phyloP scores from a whole-genome alignment of 2,113 vertebrate genomes.

The Helogale parvula region DNA sequence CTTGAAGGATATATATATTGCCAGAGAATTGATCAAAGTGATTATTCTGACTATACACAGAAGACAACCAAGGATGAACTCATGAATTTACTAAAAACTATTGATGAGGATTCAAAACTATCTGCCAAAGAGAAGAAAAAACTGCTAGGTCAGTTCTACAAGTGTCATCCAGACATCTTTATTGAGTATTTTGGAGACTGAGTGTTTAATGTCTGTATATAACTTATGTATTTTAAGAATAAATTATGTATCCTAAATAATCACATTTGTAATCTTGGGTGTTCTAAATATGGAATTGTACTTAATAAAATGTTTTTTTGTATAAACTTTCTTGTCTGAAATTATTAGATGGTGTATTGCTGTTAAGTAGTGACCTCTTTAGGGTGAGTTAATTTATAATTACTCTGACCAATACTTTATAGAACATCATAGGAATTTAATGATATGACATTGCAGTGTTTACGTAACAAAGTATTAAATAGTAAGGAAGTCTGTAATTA shows the following conservation, averaged over 20 bases:
- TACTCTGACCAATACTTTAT: background rate
- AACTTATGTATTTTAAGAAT: constrained; percentile 71
- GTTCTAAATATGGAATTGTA: constrained; percentile 81
- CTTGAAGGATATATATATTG: constrained; percentile 91
- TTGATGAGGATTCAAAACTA: constrained; percentile 92
- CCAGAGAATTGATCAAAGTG: constrained; percentile 86
- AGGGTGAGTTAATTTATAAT: constrained; percentile 37
- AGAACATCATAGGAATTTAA: constrained; percentile 38
- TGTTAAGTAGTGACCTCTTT: background rate
- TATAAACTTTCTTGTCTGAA: constrained; percentile 41
- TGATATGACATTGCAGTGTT: constrained; percentile 11
- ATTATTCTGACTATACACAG: constrained; percentile 86
- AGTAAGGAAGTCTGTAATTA: constrained; percentile 23
- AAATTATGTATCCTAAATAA: constrained; percentile 71
- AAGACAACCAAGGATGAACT: constrained; percentile 94
- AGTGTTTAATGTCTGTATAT: constrained; percentile 86
- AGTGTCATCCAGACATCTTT: constrained; percentile 94
- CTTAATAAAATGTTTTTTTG: constrained; percentile 84
- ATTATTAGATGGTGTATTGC: background rate
- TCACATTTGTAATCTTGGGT: constrained; percentile 65
- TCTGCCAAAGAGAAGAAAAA: constrained; percentile 93
- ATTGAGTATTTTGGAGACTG: constrained; percentile 95
- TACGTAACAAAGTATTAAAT: constrained; percentile 41
- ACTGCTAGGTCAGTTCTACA: constrained; percentile 94
- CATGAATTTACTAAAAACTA: constrained; percentile 89